A percentile compares a stretch with the other conserved stretches of the same genome.
Evolutionary conservation across 2,113 vertebrate species (phyloP).

Genomic region (Tursiops truncatus): DNA sequence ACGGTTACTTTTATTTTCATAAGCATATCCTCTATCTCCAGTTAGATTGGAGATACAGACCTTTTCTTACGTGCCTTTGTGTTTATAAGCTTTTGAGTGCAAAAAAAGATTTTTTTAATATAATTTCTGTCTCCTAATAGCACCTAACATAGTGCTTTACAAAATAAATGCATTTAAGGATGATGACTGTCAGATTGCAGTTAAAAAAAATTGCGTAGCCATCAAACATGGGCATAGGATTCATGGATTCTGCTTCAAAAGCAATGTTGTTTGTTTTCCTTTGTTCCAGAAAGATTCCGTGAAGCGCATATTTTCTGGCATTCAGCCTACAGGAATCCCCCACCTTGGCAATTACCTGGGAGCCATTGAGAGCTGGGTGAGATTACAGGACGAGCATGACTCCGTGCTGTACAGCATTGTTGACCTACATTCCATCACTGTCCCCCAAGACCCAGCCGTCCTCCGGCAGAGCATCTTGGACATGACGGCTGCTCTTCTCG

Average conservation of each 20-base stretch:
- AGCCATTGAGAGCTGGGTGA: constrained; percentile 95
- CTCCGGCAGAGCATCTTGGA: constrained; percentile 91
- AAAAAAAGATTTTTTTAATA: not conserved
- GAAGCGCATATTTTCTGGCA: constrained; percentile 93
- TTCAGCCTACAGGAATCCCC: constrained; percentile 94
- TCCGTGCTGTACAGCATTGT: constrained; percentile 94
- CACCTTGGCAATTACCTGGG: constrained; percentile 98
- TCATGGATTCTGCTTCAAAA: not conserved
- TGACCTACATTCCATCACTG: constrained; percentile 95
- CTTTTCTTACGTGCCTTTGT: not conserved
- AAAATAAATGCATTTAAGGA: not conserved
- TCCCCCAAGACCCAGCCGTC: constrained; percentile 87
- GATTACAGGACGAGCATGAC: constrained; percentile 87
- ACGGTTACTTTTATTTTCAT: not conserved
- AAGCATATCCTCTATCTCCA: not conserved
- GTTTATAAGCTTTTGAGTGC: not conserved
- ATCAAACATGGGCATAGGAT: not conserved
- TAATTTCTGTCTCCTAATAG: not conserved
- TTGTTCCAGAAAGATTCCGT: constrained; percentile 71
- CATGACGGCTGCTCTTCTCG: constrained; percentile 93
- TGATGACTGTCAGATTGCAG: not conserved
- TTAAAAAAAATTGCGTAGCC: not conserved
- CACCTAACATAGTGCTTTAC: not conserved
- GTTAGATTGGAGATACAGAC: not conserved
- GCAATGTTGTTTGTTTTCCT: constrained; percentile 32